These are phyloP conservation scores for Accipiter cooperii DNA, from an alignment of 2,113 vertebrate species.

Conservation along the genomic window DNA sequence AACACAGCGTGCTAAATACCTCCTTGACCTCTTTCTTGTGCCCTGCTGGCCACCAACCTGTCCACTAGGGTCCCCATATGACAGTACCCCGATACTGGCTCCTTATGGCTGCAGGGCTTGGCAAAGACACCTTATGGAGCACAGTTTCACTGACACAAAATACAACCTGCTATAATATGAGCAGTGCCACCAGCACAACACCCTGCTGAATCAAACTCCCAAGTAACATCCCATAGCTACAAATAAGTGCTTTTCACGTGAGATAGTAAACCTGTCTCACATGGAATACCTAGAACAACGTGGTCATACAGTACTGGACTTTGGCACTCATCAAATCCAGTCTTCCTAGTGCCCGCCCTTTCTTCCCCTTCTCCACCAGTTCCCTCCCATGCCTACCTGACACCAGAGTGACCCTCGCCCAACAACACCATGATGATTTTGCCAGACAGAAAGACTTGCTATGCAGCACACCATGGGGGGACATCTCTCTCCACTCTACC, in stretches of 20 bases:
- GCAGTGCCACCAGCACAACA: background rate
- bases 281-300: background rate
- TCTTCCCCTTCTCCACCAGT: background rate
- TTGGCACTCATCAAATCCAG: background rate
- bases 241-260: background rate
- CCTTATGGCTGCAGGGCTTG: background rate
- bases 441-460: background rate
- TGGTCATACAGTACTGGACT: background rate
- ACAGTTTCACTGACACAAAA: background rate
- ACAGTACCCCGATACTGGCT: fast-evolving
- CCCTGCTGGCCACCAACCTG: fast-evolving
- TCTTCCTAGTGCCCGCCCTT: background rate
- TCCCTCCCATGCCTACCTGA: background rate
- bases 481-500: background rate
- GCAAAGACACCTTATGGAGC: background rate
- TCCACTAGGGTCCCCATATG: background rate
- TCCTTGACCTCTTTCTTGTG: background rate
- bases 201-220: background rate
- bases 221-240: background rate
- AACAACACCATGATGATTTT: fast-evolving
- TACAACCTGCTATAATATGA: fast-evolving
- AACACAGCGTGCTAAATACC: fast-evolving
- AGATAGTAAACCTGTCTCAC: fast-evolving
- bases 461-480: fast-evolving
- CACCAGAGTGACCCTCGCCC: background rate